Percentiles rank a stretch among this genome's conserved stretches.
These are phyloP conservation scores for Callithrix jacchus DNA, from an alignment of 2,113 vertebrate species.

Conservation along the genomic window DNA sequence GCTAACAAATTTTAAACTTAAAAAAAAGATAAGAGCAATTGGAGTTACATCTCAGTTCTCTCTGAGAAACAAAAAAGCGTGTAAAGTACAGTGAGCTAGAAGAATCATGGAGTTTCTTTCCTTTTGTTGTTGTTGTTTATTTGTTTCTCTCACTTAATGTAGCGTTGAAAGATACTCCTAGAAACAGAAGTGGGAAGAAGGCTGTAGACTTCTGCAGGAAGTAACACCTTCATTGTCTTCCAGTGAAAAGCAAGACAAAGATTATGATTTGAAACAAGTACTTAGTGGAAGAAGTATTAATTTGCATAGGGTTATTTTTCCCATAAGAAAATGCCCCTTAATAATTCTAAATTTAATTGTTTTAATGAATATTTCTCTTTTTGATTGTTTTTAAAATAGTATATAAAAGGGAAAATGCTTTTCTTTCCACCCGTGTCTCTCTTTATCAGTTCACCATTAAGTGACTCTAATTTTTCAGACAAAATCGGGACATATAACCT, in stretches of 20 bases:
- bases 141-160: not conserved
- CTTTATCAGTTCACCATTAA: not conserved
- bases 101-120: not conserved
- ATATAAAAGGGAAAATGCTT: not conserved
- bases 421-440: not conserved
- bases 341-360: not conserved
- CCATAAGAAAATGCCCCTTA: not conserved
- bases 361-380: not conserved
- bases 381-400: not conserved
- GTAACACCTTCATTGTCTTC: not conserved
- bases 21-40: not conserved
- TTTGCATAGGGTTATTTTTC: not conserved
- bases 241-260: not conserved
- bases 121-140: not conserved
- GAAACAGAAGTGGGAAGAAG: not conserved
- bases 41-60: not conserved
- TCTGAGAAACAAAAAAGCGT: not conserved
- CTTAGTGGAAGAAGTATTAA: not conserved
- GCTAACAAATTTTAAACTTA: not conserved
- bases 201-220: not conserved
- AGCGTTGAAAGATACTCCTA: not conserved
- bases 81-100: fast-evolving
- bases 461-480: not conserved
- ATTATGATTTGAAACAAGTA: not conserved
- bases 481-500: not conserved